Evolutionary conservation across 1,140 invertebrate species (phyloP).

Genomic region (Paracyclopina nana): DNA sequence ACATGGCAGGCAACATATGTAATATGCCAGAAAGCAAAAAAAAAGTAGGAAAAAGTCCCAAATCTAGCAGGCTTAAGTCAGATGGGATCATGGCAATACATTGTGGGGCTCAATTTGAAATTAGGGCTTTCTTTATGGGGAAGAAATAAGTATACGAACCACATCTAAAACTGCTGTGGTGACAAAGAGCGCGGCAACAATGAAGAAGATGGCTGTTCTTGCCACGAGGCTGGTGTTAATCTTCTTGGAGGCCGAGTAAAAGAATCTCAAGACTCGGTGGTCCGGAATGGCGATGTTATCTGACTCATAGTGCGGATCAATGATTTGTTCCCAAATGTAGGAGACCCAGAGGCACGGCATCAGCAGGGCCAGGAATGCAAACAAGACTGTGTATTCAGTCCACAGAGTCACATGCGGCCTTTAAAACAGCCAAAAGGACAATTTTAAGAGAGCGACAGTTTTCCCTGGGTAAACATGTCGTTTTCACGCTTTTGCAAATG

Average conservation of each 20-base stretch:
- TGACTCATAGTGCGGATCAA: conserved; percentile 27
- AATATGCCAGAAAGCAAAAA: no score
- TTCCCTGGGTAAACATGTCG: no score
- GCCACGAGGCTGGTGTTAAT: conserved; percentile 38
- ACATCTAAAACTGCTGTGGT: conserved; percentile 43
- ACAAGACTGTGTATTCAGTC: conserved; percentile 28
- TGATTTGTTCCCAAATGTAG: conserved; percentile 33
- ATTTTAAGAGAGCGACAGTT: no score
- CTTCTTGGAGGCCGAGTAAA: conserved; percentile 29
- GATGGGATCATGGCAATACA: conserved; percentile 14
- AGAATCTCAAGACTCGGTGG: conserved; percentile 27
- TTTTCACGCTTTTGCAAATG: no score
- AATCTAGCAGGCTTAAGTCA: conserved; percentile 13
- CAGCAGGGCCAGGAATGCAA: conserved; percentile 31
- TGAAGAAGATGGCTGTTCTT: conserved; percentile 40
- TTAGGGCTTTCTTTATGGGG: not conserved
- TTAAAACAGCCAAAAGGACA: no score
- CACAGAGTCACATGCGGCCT: conserved; percentile 32
- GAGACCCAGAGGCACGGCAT: conserved; percentile 42
- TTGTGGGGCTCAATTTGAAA: not conserved
- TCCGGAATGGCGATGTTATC: conserved; percentile 29
- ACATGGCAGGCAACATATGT: not conserved
- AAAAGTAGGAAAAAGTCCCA: not conserved
- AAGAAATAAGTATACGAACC: conserved; percentile 20
- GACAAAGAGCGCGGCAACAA: conserved; percentile 33